Evolutionary conservation across 2,113 vertebrate genomes (phyloP), one percentile per base, ranked within the genome.

Genomic region (Oophaga pumilio): DNA sequence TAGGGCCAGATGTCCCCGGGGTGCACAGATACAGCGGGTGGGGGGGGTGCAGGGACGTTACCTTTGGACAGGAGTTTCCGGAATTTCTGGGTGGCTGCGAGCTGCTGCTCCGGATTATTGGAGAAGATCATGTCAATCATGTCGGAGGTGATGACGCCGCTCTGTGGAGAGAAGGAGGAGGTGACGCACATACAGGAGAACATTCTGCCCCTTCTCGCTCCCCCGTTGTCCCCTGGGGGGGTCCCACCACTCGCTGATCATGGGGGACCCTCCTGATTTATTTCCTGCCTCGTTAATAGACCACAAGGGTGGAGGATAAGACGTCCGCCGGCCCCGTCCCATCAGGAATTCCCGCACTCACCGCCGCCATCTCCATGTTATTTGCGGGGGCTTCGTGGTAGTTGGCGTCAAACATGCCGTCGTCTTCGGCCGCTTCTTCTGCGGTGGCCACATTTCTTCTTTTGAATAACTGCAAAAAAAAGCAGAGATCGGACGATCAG

Each of bases 61-160:
- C 98, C 98, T 97, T 99, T 99, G 87, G 98, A 99, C 87, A 99
- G 96, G 2, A 99, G 95, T 91, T 99, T 99, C 91, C 98, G 93
- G 91, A 99, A 99, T 89, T 98, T 97, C 91, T 99, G 98, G 10
- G 98, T 99, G 85, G 97, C 98, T 90, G 97, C 97, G 89, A 99
- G 97, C 91, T 99, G 98, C 83, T 99, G 97, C 88, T 98, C 98
- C 85, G 97, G 97, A 83, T 95, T 96, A 88, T 96, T 97, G 33
- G 97, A 98, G 94, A 99, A 99, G 92, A 99, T 99, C 97, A 99
- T 99, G 91, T 99, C 97, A 82, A 95, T 98, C 98, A 99, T 99
- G 92, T 99, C 98, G 59, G 96, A 95, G n/a, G 97, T 97, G 91
- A 99, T 99, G 79, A 96, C 96, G 53, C 94, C 96, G 91, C 93